These are phyloP conservation scores for Toxonevra muliebris DNA, from an alignment of 2,888 invertebrate species.

Conservation along the genomic window DNA sequence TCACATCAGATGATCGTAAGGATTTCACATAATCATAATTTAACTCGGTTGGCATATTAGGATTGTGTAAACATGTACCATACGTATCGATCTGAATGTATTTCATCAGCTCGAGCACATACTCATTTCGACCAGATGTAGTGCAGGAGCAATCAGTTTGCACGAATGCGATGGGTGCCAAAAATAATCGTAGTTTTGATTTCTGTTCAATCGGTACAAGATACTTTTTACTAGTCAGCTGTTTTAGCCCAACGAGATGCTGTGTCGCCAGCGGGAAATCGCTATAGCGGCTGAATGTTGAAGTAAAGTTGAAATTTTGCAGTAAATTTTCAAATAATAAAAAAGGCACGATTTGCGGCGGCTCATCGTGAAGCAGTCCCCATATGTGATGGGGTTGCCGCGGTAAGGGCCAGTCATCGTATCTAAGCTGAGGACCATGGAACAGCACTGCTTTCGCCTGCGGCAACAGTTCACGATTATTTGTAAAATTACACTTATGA, in stretches of 20 bases:
- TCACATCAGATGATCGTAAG: slow-evolving; percentile 71
- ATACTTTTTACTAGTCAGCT: slow-evolving; percentile 69
- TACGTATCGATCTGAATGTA: slow-evolving; percentile 80
- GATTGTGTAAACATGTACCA: slow-evolving; percentile 82
- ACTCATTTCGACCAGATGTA: slow-evolving; percentile 79
- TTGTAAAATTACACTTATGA: too few relatives aligned
- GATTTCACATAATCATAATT: slow-evolving; percentile 70
- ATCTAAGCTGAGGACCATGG: slow-evolving; percentile 77
- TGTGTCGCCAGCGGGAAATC: slow-evolving; percentile 80
- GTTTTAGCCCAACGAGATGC: slow-evolving; percentile 70
- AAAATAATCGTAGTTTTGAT: slow-evolving; percentile 63
- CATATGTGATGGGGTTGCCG: slow-evolving; percentile 70
- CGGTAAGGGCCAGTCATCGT: slow-evolving; percentile 75
- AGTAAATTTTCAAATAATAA: slow-evolving; percentile 72
- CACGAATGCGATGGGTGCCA: slow-evolving; percentile 78
- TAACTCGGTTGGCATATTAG: slow-evolving; percentile 69
- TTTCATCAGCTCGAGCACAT: slow-evolving; percentile 78
- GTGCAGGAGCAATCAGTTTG: slow-evolving; percentile 82
- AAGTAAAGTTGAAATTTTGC: slow-evolving; percentile 77
- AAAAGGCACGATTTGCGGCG: slow-evolving; percentile 81
- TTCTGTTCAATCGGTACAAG: slow-evolving; percentile 69
- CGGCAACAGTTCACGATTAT: too few relatives aligned
- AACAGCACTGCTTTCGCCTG: slow-evolving; percentile 79
- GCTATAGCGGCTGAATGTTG: slow-evolving; percentile 81
- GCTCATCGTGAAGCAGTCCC: slow-evolving; percentile 87